Evolutionary conservation across 1,140 invertebrate species (phyloP).

Genomic region (Drosophila fuyamai): DNA sequence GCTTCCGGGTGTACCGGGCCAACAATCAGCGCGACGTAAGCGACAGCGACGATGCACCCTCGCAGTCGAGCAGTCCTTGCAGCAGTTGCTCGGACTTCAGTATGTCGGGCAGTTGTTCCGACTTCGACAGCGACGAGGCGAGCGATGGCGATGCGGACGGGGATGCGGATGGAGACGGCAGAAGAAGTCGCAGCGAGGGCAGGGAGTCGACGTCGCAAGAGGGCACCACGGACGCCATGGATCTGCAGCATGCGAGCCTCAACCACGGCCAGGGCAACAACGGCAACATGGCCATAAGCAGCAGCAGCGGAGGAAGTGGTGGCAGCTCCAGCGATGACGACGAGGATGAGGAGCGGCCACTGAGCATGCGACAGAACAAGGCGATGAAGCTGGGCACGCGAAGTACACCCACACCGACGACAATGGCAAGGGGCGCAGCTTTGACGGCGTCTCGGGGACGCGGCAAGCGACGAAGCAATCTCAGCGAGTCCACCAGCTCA

Average conservation of each 20-base stretch:
- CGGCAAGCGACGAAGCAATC: slow-evolving; percentile 69
- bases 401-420: slow-evolving; percentile 63
- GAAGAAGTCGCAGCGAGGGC: slow-evolving; percentile 53
- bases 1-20: slow-evolving; percentile 81
- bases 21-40: slow-evolving; percentile 77
- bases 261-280: slow-evolving; percentile 57
- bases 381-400: slow-evolving; percentile 48
- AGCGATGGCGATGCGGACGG: slow-evolving; percentile 74
- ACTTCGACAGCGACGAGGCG: slow-evolving; percentile 80
- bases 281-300: slow-evolving; percentile 69
- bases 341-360: slow-evolving; percentile 30
- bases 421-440: slow-evolving; percentile 24
- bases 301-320: slow-evolving; percentile 60
- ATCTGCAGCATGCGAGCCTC: slow-evolving; percentile 56
- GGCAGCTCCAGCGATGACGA: slow-evolving; percentile 62
- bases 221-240: slow-evolving; percentile 72
- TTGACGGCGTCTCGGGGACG: slow-evolving; percentile 46
- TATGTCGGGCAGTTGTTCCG: slow-evolving; percentile 77
- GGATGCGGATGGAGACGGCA: slow-evolving; percentile 65
- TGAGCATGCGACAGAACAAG: slow-evolving; percentile 25
- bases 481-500: slow-evolving; percentile 66
- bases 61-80: slow-evolving; percentile 80
- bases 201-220: slow-evolving; percentile 62
- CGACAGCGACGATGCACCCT: slow-evolving; percentile 79
- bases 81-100: slow-evolving; percentile 83